Percentiles rank a stretch among this genome's conserved stretches.
These are phyloP conservation scores for Phyllotis vaccarum DNA, from an alignment of 2,797 vertebrate genomes.

Conservation along the genomic window DNA sequence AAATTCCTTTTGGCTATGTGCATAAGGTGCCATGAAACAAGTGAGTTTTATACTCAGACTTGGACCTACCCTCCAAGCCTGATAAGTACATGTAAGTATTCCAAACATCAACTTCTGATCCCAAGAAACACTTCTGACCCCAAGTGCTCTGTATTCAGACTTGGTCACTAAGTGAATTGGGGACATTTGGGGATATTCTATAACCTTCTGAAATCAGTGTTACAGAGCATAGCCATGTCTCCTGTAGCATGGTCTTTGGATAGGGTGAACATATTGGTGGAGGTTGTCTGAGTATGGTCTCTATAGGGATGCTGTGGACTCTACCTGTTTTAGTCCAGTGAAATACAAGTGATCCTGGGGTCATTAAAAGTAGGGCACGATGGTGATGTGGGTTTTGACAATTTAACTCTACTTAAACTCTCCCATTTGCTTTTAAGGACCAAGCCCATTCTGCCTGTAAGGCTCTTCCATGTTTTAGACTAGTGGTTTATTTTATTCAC, in stretches of 20 bases:
- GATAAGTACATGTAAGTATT: neutral
- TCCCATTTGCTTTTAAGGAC: neutral
- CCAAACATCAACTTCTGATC: neutral
- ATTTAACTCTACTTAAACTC: neutral
- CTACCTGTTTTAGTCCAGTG: neutral
- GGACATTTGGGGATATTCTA: neutral
- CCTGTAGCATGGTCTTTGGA: neutral
- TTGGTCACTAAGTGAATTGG: neutral
- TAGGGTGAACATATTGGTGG: rapidly evolving
- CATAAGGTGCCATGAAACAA: neutral
- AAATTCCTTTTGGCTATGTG: neutral
- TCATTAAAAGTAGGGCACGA: neutral
- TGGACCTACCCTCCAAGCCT: neutral
- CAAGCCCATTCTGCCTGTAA: neutral
- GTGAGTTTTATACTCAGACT: neutral
- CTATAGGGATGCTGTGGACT: neutral
- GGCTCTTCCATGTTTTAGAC: neutral
- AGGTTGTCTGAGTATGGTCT: neutral
- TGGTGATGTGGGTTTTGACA: neutral
- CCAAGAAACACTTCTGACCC: neutral
- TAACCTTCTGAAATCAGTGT: neutral
- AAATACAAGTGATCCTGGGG: neutral
- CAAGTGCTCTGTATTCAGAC: neutral
- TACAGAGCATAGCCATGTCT: neutral
- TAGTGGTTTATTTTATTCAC: neutral